A percentile compares a stretch with the other conserved stretches of the same genome.
Evolutionary conservation across 2,797 vertebrate species (phyloP).

Genomic region (Tiaroga cobitis): DNA sequence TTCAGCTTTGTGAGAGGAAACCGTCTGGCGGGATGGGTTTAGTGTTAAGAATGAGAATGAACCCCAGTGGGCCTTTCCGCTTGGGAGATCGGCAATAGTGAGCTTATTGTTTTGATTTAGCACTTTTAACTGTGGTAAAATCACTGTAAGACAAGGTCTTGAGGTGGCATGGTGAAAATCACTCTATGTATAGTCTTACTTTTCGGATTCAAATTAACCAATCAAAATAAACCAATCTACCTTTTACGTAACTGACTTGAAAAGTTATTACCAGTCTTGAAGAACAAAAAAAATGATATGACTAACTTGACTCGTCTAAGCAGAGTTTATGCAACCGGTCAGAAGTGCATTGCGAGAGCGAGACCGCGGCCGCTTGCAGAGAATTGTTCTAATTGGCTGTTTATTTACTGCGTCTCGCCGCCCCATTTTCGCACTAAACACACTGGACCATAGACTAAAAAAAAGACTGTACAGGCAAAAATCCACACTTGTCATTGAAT

Average conservation of each 20-base stretch:
- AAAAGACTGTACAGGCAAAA: not conserved
- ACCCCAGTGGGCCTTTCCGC: not conserved
- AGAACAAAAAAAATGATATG: too few species aligned
- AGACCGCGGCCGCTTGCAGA: too few species aligned
- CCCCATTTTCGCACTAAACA: not conserved
- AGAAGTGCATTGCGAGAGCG: too few species aligned
- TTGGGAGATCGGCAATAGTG: not conserved
- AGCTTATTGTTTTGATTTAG: not conserved
- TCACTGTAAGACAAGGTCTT: not conserved
- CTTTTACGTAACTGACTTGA: too few species aligned
- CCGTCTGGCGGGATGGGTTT: slow-evolving; percentile 37
- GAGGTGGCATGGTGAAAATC: not conserved
- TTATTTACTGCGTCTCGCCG: not conserved
- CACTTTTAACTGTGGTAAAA: not conserved
- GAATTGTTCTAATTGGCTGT: not conserved
- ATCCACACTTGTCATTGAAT: not conserved
- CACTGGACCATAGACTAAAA: too few species aligned
- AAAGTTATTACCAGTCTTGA: too few species aligned
- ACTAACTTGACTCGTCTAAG: too few species aligned
- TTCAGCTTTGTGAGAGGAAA: slow-evolving; percentile 44
- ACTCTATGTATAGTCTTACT: not conserved
- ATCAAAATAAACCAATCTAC: too few species aligned
- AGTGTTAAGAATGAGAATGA: slow-evolving; percentile 36
- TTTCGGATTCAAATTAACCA: too few species aligned
- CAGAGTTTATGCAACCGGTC: too few species aligned